These are phyloP conservation scores for Camponotus fellah DNA, from an alignment of 2,888 invertebrate genomes.

Conservation along the genomic window DNA sequence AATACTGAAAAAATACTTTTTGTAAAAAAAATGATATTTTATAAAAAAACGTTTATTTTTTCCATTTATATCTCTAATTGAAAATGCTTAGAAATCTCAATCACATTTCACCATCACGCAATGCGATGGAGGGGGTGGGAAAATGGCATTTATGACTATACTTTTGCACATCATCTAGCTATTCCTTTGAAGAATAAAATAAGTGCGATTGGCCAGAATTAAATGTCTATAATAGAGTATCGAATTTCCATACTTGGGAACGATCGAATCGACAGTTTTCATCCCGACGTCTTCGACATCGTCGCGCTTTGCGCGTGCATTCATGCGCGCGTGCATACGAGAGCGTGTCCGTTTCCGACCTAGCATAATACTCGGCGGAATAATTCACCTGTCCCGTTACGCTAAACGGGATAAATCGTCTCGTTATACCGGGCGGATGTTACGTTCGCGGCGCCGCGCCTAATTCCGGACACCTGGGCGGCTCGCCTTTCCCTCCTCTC, in stretches of 20 bases:
- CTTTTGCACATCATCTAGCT: no score
- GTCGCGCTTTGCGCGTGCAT: conserved; percentile 33
- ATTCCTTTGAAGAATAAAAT: no score
- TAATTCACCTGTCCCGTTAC: conserved; percentile 47
- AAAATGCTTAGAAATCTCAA: no score
- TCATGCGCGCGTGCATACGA: conserved; percentile 29
- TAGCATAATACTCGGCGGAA: not conserved
- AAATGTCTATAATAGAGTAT: not conserved
- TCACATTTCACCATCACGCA: no score
- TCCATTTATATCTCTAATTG: no score
- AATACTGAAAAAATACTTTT: no score
- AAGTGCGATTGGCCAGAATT: no score
- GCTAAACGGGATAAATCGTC: conserved; percentile 37
- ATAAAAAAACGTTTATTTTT: no score
- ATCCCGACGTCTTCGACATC: conserved; percentile 15
- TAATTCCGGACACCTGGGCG: not conserved
- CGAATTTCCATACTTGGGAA: not conserved
- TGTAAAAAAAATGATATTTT: no score
- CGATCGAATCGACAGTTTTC: conserved; percentile 23
- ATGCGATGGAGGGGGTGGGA: not conserved
- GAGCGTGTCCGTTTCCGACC: conserved; percentile 26
- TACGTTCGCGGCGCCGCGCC: not conserved
- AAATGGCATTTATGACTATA: no score
- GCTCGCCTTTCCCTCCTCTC: not conserved
- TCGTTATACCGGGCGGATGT: not conserved